A percentile compares a stretch with the other conserved stretches of the same genome.
phyloP scores from a whole-genome alignment of 2,888 invertebrate genomes.

The Eristalis intricaria region DNA sequence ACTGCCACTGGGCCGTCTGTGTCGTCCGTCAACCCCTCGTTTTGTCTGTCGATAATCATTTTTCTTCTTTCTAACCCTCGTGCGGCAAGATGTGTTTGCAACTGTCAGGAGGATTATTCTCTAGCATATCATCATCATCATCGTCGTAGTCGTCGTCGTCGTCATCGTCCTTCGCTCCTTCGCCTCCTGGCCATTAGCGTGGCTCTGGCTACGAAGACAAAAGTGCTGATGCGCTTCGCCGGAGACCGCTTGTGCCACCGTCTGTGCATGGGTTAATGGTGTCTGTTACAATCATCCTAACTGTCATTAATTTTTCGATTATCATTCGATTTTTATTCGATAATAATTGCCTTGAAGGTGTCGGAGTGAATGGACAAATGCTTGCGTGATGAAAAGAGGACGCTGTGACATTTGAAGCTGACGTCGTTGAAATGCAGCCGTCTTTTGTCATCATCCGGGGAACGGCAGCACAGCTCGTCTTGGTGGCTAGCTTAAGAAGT shows the following conservation, averaged over 20 bases:
- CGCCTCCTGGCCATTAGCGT: slow-evolving; percentile 8
- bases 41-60: slow-evolving; percentile 56
- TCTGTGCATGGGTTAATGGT: slow-evolving; percentile 40
- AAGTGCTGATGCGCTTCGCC: slow-evolving; percentile 63
- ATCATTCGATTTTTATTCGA: slow-evolving; percentile 47
- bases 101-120: slow-evolving; percentile 70
- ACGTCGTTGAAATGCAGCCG: no score
- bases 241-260: slow-evolving; percentile 8
- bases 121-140: slow-evolving; percentile 54
- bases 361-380: neutral
- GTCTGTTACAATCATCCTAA: slow-evolving; percentile 30
- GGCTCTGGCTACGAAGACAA: slow-evolving; percentile 27
- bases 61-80: slow-evolving; percentile 58
- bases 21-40: slow-evolving; percentile 42
- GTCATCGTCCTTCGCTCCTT: neutral
- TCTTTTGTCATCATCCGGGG: no score
- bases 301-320: slow-evolving; percentile 49
- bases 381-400: no score
- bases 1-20: neutral
- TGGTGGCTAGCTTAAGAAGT: no score
- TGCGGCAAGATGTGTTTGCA: slow-evolving; percentile 55
- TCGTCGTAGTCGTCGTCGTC: slow-evolving; percentile 7
- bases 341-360: slow-evolving; percentile 55
- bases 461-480: no score
- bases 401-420: no score